Evolutionary conservation across 2,888 invertebrate species (phyloP).

Genomic region (Drosophila formosana): DNA sequence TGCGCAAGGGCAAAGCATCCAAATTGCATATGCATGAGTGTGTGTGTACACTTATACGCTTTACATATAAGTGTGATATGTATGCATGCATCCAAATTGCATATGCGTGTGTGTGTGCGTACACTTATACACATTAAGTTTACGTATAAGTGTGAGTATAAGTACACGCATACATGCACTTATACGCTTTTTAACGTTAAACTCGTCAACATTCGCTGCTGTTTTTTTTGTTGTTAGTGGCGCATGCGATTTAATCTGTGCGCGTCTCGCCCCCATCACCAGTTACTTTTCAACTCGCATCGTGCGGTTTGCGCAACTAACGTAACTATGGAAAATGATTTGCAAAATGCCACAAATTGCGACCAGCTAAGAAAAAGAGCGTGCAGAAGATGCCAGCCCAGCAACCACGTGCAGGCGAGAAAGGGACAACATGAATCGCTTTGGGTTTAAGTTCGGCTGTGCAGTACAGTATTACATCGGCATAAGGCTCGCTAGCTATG

Average conservation of each 20-base stretch:
- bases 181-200: background rate
- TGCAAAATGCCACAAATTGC: slow-evolving; percentile 62
- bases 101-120: background rate
- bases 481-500: background rate
- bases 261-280: slow-evolving; percentile 37
- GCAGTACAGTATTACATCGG: slow-evolving; percentile 6
- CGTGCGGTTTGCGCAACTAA: slow-evolving; percentile 76
- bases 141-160: too few species aligned
- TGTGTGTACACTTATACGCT: background rate
- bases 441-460: background rate
- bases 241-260: slow-evolving; percentile 36
- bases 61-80: background rate
- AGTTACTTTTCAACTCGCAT: slow-evolving; percentile 47
- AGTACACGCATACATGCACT: background rate
- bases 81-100: background rate
- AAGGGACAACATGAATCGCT: background rate
- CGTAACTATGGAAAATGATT: slow-evolving; percentile 71
- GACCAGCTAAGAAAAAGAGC: slow-evolving; percentile 16
- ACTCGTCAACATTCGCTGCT: background rate
- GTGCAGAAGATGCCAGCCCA: slow-evolving; percentile 5
- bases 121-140: background rate
- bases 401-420: slow-evolving; percentile 1
- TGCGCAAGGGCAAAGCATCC: slow-evolving; percentile 46
- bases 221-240: slow-evolving; percentile 16
- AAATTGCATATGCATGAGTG: background rate